Base-by-base conservation (phyloP, 2,888 invertebrate species). In the Zaprionus lineosus region DNA sequence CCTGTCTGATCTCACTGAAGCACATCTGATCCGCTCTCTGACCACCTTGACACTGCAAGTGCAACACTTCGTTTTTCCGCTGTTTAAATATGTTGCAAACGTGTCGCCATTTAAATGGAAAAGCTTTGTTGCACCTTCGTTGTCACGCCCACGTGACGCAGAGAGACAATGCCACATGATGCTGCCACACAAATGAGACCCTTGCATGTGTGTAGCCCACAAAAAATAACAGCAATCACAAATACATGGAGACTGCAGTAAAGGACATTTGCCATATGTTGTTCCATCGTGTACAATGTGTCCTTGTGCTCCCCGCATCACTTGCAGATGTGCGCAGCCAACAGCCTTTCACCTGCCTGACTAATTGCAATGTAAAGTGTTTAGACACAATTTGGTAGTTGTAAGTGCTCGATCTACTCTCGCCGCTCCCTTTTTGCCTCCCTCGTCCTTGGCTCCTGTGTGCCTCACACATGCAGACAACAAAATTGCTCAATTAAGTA, bases 321-420 rank as follows among this genome's bases (percentile, higher is more conserved):
- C 11, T 12, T 18, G 18, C 8, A 16, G 8, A 5, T 12, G 26
- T 29, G n/a, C 33, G 16, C 33, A 16, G 24, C 11, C 26, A 21
- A 8, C 36, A 28, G 7, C 14, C 48, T 48, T 58, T 11, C 19
- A 50, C 43, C 59, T 37, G 51, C 21, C 63, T 51, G 43, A 56
- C 59, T 76, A 76, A 76, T 79, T 76, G 76, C 76, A 76, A 73
- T 79, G 76, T 67, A 70, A 76, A 76, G 76, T 76, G 76, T 73
- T 79, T 76, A 62, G 70, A 67, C 63, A 70, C 79, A 67, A 62
- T 73, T 79, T 67, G 58, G 62, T 53, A 69, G 59, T 47, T 55
- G 26, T 37, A 46, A 57, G 62, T 56, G 48, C 70, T 50, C n/a
- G 3, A 19, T 14, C 34, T 12, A 7, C 40, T 29, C 34, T 29